phyloP scores from a whole-genome alignment of 35 echinoderm and acorn worm genomes.

The Ophiothrix spiculata region DNA sequence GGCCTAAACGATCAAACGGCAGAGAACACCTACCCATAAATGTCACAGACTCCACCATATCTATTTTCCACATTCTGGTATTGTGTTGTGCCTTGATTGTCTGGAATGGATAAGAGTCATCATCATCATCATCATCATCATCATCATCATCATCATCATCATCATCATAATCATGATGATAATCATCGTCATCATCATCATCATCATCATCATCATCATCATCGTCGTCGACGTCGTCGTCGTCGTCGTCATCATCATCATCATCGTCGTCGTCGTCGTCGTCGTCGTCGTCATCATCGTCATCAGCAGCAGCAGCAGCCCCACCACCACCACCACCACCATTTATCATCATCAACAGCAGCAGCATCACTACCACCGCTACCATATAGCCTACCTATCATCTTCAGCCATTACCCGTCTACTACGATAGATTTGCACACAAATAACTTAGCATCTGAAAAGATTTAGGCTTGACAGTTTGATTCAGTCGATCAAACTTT shows the following conservation, averaged over 20 bases:
- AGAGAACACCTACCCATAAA: neutral
- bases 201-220: neutral
- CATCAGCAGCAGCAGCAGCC: neutral
- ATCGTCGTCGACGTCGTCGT: neutral
- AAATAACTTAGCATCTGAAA: neutral
- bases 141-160: neutral
- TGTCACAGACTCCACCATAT: neutral
- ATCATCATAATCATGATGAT: neutral
- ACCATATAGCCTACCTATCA: neutral
- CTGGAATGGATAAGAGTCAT: neutral
- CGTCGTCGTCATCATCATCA: neutral
- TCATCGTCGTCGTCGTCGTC: neutral
- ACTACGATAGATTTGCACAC: neutral
- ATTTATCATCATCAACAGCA: neutral
- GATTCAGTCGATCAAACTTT: neutral
- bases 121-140: neutral
- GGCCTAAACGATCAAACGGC: too few species aligned
- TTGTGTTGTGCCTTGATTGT: neutral
- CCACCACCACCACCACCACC: neutral
- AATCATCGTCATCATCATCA: neutral
- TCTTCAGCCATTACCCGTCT: neutral
- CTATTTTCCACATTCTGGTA: neutral
- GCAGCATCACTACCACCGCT: neutral
- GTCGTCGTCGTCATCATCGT: neutral
- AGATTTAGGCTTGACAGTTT: neutral